Conservation (phyloP, 2,888 invertebrate genomes). For the Plebejus argus region DNA sequence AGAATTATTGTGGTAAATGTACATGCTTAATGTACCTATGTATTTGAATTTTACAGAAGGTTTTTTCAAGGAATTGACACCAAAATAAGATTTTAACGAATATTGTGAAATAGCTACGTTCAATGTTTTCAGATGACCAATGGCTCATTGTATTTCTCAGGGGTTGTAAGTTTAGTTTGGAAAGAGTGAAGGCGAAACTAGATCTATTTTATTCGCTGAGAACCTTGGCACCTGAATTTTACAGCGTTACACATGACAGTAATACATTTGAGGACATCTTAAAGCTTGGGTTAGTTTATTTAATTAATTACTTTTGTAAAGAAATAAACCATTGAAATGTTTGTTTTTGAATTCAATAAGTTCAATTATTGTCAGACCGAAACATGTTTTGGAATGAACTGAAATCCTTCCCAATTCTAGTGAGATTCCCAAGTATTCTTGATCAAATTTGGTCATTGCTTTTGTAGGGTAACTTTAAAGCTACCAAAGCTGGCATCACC, state of each 20-base stretch:
- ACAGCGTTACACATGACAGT: constrained; percentile 44
- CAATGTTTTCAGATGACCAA: constrained; percentile 78
- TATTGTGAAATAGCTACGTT: not conserved
- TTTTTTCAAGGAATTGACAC: no score
- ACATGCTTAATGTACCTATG: no score
- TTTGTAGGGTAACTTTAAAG: constrained; percentile 43
- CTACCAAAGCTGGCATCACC: constrained; percentile 57
- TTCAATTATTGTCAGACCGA: no score
- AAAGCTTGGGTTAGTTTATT: constrained; percentile 43
- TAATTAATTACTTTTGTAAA: not conserved
- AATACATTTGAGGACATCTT: constrained; percentile 46
- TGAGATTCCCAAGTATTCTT: not conserved
- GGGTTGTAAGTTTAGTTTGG: constrained; percentile 84
- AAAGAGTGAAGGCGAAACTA: constrained; percentile 80
- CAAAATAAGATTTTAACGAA: no score
- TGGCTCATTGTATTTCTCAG: constrained; percentile 82
- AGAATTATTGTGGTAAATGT: no score
- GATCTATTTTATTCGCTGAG: constrained; percentile 79
- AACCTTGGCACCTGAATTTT: constrained; percentile 77
- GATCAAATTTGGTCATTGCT: not conserved
- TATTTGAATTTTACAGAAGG: no score
- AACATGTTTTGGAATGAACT: no score
- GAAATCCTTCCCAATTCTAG: no score
- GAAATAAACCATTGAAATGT: no score
- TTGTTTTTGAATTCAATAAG: no score